Evolutionary conservation across 2,113 vertebrate genomes (phyloP).

Genomic region (Rattus rattus): DNA sequence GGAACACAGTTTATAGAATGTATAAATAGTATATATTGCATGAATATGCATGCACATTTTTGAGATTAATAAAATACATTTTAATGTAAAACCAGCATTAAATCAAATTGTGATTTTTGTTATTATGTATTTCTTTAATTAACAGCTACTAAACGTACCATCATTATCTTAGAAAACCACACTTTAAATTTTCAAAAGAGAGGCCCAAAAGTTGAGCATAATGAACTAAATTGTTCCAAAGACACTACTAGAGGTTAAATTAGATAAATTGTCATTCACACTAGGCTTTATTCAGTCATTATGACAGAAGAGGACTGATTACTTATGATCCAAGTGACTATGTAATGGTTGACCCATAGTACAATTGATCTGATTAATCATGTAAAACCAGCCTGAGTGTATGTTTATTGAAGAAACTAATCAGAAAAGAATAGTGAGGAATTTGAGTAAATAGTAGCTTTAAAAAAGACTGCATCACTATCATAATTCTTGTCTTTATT

Average conservation of each 20-base stretch:
- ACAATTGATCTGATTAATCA: slow-evolving; percentile 34
- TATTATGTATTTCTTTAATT: slow-evolving; percentile 51
- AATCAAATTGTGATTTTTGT: slow-evolving; percentile 24
- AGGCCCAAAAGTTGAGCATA: neutral
- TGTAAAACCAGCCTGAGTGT: neutral
- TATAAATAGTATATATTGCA: slow-evolving; percentile 21
- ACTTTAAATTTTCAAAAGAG: slow-evolving; percentile 23
- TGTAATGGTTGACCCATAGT: neutral
- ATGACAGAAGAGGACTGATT: neutral
- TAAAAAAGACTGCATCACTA: slow-evolving; percentile 1
- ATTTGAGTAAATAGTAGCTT: slow-evolving; percentile 43
- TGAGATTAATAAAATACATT: slow-evolving; percentile 34
- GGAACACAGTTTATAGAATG: neutral
- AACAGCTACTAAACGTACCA: neutral
- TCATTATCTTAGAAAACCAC: neutral
- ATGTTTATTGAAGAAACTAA: slow-evolving; percentile 56
- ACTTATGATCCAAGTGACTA: neutral
- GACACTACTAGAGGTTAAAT: neutral
- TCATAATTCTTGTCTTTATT: slow-evolving; percentile 21
- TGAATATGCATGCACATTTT: slow-evolving; percentile 4
- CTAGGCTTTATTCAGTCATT: neutral
- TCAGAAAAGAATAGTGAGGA: neutral
- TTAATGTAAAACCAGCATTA: neutral
- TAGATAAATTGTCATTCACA: slow-evolving; percentile 50
- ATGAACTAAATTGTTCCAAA: slow-evolving; percentile 14